Base-by-base conservation (phyloP, 2,888 invertebrate genomes). In the Sphinx pinastri region DNA sequence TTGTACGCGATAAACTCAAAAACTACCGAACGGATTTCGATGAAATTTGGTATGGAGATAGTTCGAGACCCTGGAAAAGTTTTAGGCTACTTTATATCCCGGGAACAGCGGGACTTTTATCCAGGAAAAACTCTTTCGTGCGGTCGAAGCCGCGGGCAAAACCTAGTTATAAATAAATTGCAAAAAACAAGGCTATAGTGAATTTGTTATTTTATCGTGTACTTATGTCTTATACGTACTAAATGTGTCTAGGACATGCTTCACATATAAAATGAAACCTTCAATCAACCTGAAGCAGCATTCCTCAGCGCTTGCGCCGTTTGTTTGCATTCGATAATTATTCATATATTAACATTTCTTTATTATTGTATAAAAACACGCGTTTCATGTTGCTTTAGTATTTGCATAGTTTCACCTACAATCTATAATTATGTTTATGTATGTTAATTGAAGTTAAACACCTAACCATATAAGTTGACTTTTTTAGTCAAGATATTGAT, bases 301-400 rank as follows among this genome's bases (percentile, higher is more conserved):
- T 63, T 47, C 47, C 16, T 16, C 47, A 12, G 13, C 19, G 13
- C 13, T 47, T 19, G 19, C 19, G 47, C 13, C 19, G 13, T 16
- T 5, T 49, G 63, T 63, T 63, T 63, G 49, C 49, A 13, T 63
- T 49, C 49, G 63, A 49, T 47, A 49, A 60, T 60, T 60, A 60
- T 45, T 47, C 19, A 63, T 63, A 47, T 10, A 4, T 12, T 5
- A 47, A 63, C 11, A 58, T 58, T 19, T 63, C 16, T 47, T 19
- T 49, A 49, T 63, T 63, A 7, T 63, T 47, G 19, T 19, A 6
- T 63, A 58, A 38, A 31, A 31, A 49, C 47, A 47, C 19, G 60
- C 49, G 19, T 63, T 47, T 63, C 8, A 19, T 19, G 11, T 49
- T n/a, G 11, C 4, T 12, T 16, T 14, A 19, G 5, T 63, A 16